phyloP scores from a whole-genome alignment of 2,113 vertebrate genomes.

The Malurus melanocephalus region DNA sequence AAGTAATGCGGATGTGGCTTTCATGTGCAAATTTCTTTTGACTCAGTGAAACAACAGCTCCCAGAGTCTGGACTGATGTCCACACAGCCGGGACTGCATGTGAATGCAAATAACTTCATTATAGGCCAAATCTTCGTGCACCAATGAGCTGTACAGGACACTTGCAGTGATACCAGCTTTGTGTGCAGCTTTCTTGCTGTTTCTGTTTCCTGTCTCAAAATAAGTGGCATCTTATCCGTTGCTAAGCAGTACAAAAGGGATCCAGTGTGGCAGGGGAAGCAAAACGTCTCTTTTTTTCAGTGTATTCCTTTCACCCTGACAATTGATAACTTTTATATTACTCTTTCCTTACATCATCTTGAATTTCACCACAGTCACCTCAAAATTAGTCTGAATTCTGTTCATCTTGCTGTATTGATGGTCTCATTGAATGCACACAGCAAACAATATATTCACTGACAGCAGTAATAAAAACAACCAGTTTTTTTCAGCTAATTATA shows the following conservation, averaged over 20 bases:
- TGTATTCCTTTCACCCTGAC: not conserved
- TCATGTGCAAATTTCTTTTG: slow-evolving; percentile 81
- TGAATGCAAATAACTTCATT: slow-evolving; percentile 77
- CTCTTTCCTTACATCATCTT: not conserved
- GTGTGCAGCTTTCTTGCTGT: slow-evolving; percentile 57
- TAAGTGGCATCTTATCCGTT: slow-evolving; percentile 54
- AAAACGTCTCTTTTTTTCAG: slow-evolving; percentile 28
- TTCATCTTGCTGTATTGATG: not conserved
- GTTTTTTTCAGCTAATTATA: not conserved
- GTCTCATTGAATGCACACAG: not conserved
- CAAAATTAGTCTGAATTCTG: not conserved
- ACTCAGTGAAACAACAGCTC: slow-evolving; percentile 72
- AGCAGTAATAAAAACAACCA: not conserved
- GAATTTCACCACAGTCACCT: not conserved
- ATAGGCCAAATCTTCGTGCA: slow-evolving; percentile 52
- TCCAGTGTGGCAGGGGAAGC: not conserved
- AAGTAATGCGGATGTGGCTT: slow-evolving; percentile 68
- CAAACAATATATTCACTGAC: not conserved
- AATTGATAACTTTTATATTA: not conserved
- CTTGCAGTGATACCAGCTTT: slow-evolving; percentile 60
- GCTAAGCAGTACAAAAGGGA: slow-evolving; percentile 38
- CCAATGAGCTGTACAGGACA: slow-evolving; percentile 56
- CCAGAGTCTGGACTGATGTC: slow-evolving; percentile 66
- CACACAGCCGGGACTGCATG: slow-evolving; percentile 53
- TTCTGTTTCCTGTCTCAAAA: slow-evolving; percentile 64